phyloP scores from a whole-genome alignment of 2,888 invertebrate species.

The Agapostemon virescens region DNA sequence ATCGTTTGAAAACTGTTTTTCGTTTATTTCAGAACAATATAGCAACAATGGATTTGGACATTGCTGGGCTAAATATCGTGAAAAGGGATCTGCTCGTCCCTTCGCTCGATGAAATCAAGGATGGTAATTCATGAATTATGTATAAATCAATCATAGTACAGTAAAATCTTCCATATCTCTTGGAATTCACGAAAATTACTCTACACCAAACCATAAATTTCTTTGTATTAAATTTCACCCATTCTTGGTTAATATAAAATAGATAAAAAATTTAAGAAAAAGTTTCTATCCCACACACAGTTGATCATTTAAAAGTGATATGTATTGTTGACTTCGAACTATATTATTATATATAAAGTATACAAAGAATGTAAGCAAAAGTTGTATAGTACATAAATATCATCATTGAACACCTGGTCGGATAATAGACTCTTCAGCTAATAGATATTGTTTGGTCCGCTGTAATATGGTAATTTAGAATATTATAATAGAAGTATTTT shows the following conservation, averaged over 20 bases:
- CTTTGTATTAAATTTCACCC: background rate
- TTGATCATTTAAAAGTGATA: no score
- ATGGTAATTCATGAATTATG: slow-evolving; percentile 80
- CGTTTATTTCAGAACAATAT: slow-evolving; percentile 9
- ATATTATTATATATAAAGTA: background rate
- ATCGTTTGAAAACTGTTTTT: background rate
- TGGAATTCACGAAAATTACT: background rate
- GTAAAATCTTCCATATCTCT: background rate
- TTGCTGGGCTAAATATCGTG: slow-evolving; percentile 63
- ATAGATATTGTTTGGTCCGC: background rate
- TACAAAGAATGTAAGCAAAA: no score
- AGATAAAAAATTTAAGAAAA: background rate
- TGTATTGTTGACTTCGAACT: slow-evolving; percentile 14
- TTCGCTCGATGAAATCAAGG: slow-evolving; percentile 85
- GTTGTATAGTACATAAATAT: no score
- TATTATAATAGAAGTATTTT: slow-evolving; percentile 9
- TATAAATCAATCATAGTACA: background rate
- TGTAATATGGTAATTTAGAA: background rate
- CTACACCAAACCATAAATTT: no score
- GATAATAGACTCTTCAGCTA: background rate
- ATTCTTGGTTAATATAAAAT: background rate
- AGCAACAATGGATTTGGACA: slow-evolving; percentile 62
- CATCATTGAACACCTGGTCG: background rate
- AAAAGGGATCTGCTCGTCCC: slow-evolving; percentile 79
- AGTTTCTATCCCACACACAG: no score